phyloP scores from a whole-genome alignment of 2,888 invertebrate species.

The Itoplectis maculator region DNA sequence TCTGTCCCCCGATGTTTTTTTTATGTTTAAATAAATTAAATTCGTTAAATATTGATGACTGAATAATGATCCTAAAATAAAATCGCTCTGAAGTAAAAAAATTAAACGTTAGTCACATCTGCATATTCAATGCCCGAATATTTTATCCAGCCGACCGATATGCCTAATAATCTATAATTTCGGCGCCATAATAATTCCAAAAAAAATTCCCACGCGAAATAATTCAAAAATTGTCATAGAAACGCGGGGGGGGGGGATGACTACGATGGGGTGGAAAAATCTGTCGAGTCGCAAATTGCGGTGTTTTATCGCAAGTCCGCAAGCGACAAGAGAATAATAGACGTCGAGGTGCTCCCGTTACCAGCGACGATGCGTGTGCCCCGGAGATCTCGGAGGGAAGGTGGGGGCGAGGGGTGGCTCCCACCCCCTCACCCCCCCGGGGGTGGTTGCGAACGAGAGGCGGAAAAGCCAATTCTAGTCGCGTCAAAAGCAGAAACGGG shows the following conservation, averaged over 20 bases:
- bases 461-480: conserved; percentile 64
- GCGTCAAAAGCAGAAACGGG: conserved; percentile 67
- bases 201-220: no score
- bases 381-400: neutral
- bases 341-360: conserved; percentile 15
- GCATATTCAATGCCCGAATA: no score
- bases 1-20: no score
- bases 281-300: conserved; percentile 34
- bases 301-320: conserved; percentile 5
- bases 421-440: no score
- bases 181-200: no score
- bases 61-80: no score
- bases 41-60: neutral
- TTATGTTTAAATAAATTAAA: no score
- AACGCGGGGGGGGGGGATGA: neutral
- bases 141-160: no score
- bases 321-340: conserved; percentile 19
- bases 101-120: no score
- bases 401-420: no score
- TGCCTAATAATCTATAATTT: no score
- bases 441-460: conserved; percentile 16
- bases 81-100: no score
- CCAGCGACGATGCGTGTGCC: conserved; percentile 21
- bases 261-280: neutral
- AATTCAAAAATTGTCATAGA: neutral